Base-by-base conservation (phyloP, 2,888 invertebrate genomes). In the Meiosimyza platycephala region DNA sequence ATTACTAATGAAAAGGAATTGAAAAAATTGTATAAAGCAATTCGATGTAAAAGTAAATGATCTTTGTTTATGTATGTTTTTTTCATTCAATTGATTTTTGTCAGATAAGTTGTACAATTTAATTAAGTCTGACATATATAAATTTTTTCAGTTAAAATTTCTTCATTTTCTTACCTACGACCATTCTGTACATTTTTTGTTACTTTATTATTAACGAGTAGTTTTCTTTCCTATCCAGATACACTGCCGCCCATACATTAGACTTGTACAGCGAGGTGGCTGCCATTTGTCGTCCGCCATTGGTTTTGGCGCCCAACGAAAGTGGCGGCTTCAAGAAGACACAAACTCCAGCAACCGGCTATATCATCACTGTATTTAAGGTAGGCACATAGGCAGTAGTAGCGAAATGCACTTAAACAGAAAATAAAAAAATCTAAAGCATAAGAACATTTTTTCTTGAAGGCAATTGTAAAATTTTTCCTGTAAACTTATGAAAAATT, bases 291-390 rank as follows among this genome's bases (percentile, higher is more conserved):
- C 88, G 96, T 78, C 96, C 96, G 59, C 96, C 96, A 0, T 90
- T 96, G 79, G 83, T 84, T 51, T 72, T 88, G 79, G 83, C 86
- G 48, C 93, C 91, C 80, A 94, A 94, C 82, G 90, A 93, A 65
- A 92, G 92, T 72, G 93, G 93, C 66, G 91, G 92, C 75, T 91
- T 93, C 69, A 92, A 94, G 85, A 93, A 94, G 84, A 92, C 93
- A 7, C 93, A 93, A 82, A 93, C 94, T 72, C 90, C 94, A 74
- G 90, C 93, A 76, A 96, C 96, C 40, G 97, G 96, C 65, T 97
- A 94, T 85, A 95, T 97, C 84, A 93, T 97, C 79, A 95, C 95
- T 80, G 95, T 97, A 82, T 97, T 95, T 88, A 95, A 95, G 90
- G 91, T 89, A 76, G 75, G 76, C 70, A 52, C n/a, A 59, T 28